Conservation (phyloP, 2,888 invertebrate genomes). For the Criorhina ranunculi region DNA sequence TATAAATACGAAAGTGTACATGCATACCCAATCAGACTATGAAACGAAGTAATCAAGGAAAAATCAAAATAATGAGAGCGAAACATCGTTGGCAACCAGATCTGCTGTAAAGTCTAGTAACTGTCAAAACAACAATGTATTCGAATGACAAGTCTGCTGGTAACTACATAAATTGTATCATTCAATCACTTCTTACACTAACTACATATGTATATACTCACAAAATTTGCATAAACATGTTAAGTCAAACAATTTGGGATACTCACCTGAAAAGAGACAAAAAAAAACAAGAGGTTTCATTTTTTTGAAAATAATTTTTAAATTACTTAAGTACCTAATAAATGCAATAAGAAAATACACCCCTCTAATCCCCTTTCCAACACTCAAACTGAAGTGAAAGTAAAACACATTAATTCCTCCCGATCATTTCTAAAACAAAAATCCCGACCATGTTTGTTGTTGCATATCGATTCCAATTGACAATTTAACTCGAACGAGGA, state of each 20-base stretch:
- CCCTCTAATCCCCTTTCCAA: background rate
- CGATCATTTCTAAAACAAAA: slow-evolving; percentile 1
- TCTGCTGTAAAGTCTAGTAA: no score
- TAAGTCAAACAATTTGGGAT: background rate
- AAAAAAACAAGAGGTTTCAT: slow-evolving; percentile 26
- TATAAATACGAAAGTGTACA: no score
- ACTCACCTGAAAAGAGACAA: slow-evolving; percentile 68
- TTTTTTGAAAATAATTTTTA: slow-evolving; percentile 12
- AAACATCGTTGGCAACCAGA: no score
- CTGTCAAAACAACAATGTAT: no score
- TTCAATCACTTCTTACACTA: background rate
- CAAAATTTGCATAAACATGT: slow-evolving; percentile 1
- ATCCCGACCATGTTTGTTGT: background rate
- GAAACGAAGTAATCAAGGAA: no score
- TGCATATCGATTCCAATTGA: slow-evolving; percentile 53
- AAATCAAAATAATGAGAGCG: no score
- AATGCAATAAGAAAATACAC: background rate
- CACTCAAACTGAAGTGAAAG: background rate
- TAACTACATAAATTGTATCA: no score
- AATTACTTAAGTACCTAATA: slow-evolving; percentile 11
- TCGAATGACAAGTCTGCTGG: no score
- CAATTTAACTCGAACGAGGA: slow-evolving; percentile 42
- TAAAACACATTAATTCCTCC: slow-evolving; percentile 26
- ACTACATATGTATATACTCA: no score
- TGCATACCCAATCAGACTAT: no score